Evolutionary conservation across 2,797 vertebrate genomes (phyloP).

Genomic region (Heterohyrax brucei): DNA sequence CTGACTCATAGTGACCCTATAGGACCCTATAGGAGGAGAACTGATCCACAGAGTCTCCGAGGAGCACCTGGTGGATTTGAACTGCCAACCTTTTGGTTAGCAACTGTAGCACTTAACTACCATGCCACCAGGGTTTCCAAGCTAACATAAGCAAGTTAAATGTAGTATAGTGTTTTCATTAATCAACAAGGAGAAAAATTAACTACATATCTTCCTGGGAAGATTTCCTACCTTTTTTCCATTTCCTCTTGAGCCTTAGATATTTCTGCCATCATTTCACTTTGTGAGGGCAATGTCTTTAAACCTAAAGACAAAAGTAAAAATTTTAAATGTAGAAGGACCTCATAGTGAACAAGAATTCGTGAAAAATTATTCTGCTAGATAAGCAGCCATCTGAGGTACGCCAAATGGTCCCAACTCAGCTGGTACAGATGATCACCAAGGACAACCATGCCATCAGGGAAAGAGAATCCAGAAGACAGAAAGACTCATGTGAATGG

Average conservation of each 20-base stretch:
- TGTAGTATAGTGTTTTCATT: slow-evolving; percentile 17
- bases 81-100: too few relatives aligned
- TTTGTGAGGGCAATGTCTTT: slow-evolving; percentile 87
- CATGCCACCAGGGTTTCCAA: too few relatives aligned
- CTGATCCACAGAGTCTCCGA: too few relatives aligned
- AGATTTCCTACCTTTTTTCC: slow-evolving; percentile 86
- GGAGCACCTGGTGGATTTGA: too few relatives aligned
- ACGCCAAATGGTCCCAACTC: too few relatives aligned
- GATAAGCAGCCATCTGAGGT: background rate
- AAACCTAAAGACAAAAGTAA: slow-evolving; percentile 88
- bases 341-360: background rate
- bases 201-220: background rate
- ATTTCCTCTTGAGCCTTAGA: slow-evolving; percentile 85
- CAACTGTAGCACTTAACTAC: too few relatives aligned
- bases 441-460: too few relatives aligned
- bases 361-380: slow-evolving; percentile 32
- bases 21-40: too few relatives aligned
- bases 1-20: too few relatives aligned
- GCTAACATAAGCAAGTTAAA: background rate
- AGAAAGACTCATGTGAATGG: too few relatives aligned
- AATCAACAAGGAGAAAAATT: background rate
- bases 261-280: slow-evolving; percentile 91
- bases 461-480: too few relatives aligned
- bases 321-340: slow-evolving; percentile 53
- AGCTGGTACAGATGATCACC: too few relatives aligned